A percentile compares a stretch with the other conserved stretches of the same genome.
Conservation (phyloP, 2,113 vertebrate species). For the Ceyx margarethae region DNA sequence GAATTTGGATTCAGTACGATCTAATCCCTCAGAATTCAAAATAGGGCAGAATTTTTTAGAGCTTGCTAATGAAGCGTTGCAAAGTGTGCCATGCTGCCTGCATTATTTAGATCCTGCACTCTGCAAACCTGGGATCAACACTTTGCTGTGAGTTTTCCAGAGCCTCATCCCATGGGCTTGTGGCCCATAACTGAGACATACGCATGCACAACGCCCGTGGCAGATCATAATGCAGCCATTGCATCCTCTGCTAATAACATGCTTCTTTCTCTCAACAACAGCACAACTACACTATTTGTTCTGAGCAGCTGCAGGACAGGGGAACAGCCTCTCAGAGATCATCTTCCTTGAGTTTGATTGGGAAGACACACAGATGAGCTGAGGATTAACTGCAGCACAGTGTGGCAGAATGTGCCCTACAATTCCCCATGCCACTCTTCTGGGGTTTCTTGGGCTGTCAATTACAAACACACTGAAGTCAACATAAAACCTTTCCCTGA, state of each 20-base stretch:
- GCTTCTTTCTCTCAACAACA: not conserved
- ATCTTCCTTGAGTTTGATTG: not conserved
- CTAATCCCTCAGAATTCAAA: not conserved
- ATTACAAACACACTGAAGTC: not conserved
- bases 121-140: not conserved
- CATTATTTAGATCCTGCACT: not conserved
- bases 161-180: not conserved
- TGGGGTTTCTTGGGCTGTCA: fast-evolving
- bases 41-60: not conserved
- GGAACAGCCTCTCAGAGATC: not conserved
- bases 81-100: not conserved
- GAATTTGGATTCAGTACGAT: not conserved
- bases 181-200: not conserved
- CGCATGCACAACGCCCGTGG: fast-evolving
- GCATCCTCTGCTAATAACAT: not conserved
- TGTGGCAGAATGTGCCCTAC: not conserved
- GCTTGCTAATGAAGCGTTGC: not conserved
- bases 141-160: not conserved
- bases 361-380: not conserved
- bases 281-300: not conserved
- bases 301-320: not conserved
- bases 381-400: not conserved
- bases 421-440: not conserved
- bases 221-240: not conserved
- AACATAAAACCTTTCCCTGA: not conserved